Evolutionary conservation across 1,140 invertebrate genomes (phyloP).

Genomic region (Diprion similis): DNA sequence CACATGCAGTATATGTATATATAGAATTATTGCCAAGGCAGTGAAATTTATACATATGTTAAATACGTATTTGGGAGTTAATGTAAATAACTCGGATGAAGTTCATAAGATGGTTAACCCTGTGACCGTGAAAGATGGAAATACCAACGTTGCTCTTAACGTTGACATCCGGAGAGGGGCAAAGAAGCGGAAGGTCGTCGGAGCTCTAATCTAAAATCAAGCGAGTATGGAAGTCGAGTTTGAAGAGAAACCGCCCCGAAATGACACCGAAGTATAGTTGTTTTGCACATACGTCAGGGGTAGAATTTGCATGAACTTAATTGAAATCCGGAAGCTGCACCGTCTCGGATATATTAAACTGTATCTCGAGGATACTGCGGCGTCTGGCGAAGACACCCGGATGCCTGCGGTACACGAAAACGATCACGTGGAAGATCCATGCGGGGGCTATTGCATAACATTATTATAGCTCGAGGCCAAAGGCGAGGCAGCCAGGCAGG

Average conservation of each 20-base stretch:
- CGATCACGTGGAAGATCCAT: background rate
- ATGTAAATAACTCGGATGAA: no score
- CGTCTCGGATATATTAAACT: background rate
- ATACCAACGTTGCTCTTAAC: background rate
- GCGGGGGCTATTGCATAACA: background rate
- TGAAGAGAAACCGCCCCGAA: background rate
- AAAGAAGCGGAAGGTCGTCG: background rate
- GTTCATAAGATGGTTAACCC: no score
- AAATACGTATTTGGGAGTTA: no score
- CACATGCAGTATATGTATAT: no score
- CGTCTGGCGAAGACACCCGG: background rate
- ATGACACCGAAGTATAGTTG: background rate
- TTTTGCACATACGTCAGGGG: background rate
- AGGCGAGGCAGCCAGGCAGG: background rate
- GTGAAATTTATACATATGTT: no score
- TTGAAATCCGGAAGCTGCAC: background rate
- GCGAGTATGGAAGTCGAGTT: background rate
- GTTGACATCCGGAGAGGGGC: background rate
- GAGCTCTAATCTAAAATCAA: background rate
- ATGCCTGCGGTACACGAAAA: background rate
- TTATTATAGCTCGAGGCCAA: background rate
- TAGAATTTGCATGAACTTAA: slow-evolving; percentile 4
- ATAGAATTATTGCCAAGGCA: no score
- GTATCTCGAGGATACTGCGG: background rate
- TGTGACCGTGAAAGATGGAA: no score